Evolutionary conservation across 2,113 vertebrate genomes (phyloP).

Genomic region (Leptocoma aspasia): DNA sequence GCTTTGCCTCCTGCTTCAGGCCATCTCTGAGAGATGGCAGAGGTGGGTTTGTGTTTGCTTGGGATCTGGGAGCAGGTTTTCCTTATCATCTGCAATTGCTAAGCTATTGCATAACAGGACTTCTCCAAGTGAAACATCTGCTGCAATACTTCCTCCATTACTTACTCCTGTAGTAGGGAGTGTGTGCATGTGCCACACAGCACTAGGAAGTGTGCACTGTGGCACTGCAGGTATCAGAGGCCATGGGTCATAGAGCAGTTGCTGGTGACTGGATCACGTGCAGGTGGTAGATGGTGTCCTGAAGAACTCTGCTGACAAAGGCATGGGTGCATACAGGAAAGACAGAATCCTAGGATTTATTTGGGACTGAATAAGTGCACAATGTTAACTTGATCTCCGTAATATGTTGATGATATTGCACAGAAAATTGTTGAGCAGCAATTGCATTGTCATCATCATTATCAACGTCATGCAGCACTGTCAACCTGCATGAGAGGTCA

Average conservation of each 20-base stretch:
- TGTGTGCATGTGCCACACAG: background rate
- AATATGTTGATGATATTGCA: rapidly evolving
- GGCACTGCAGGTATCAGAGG: background rate
- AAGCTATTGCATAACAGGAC: background rate
- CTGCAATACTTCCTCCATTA: background rate
- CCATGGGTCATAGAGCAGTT: background rate
- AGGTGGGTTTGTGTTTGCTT: background rate
- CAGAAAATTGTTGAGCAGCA: background rate
- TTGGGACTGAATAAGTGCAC: background rate
- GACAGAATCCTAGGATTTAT: background rate
- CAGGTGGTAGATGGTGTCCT: background rate
- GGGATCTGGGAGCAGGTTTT: background rate
- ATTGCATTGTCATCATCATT: background rate
- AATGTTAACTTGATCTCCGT: background rate
- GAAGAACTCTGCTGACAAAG: background rate
- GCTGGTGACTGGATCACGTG: rapidly evolving
- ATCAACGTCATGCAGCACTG: background rate
- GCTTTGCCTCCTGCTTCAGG: background rate
- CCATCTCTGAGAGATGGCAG: background rate
- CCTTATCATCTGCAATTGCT: background rate
- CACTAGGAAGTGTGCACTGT: background rate
- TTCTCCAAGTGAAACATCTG: background rate
- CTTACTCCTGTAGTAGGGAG: background rate
- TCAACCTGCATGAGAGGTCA: background rate
- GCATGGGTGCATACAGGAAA: background rate